Percentiles rank a stretch among this genome's conserved stretches.
phyloP scores from a whole-genome alignment of 1,140 invertebrate genomes.

The Calliphora vicina region DNA sequence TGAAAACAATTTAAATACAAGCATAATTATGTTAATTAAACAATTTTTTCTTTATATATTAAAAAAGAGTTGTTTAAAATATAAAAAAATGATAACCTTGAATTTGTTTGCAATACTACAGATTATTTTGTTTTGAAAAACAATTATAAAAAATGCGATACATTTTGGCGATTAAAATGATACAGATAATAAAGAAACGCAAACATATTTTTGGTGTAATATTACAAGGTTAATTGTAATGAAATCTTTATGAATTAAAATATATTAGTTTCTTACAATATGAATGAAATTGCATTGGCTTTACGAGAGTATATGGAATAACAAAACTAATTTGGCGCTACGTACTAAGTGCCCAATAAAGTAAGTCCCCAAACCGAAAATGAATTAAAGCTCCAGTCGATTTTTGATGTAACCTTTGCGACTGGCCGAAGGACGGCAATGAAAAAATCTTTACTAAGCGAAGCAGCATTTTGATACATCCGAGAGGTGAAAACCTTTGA shows the following conservation, averaged over 20 bases:
- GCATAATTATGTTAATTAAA: background rate
- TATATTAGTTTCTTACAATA: too few relatives aligned
- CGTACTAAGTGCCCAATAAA: too few relatives aligned
- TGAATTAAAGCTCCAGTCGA: too few relatives aligned
- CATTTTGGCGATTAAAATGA: background rate
- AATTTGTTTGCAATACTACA: background rate
- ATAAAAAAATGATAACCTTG: conserved; percentile 1
- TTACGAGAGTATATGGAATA: too few relatives aligned
- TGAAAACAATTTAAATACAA: conserved; percentile 4
- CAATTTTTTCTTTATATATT: background rate
- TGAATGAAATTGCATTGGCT: too few relatives aligned
- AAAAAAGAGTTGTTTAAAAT: background rate
- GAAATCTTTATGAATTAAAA: background rate
- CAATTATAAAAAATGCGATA: background rate
- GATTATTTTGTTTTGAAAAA: background rate
- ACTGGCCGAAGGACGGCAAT: too few relatives aligned
- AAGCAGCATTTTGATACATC: too few relatives aligned
- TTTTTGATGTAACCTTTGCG: too few relatives aligned
- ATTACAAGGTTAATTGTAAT: background rate
- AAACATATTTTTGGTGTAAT: background rate
- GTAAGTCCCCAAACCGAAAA: too few relatives aligned
- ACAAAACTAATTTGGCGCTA: too few relatives aligned
- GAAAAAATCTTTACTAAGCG: too few relatives aligned
- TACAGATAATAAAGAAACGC: background rate
- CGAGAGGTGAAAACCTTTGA: too few relatives aligned